These are phyloP conservation scores for Takifugu rubripes DNA, from an alignment of 2,797 vertebrate species.

Conservation along the genomic window DNA sequence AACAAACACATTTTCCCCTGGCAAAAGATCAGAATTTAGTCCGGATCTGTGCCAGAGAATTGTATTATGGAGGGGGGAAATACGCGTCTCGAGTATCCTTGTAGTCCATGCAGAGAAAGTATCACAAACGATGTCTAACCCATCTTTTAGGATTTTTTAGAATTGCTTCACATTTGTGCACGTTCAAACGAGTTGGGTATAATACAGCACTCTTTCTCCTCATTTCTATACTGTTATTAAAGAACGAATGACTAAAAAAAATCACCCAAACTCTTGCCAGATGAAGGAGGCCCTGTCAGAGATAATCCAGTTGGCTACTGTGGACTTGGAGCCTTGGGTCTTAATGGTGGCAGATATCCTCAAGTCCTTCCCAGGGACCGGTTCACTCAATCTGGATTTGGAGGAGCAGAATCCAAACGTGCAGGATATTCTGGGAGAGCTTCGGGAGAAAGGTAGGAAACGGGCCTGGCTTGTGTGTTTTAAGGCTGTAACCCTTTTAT, in stretches of 20 bases:
- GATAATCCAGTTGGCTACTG: constrained; percentile 93
- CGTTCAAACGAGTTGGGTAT: too few species aligned
- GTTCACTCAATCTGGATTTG: constrained; percentile 93
- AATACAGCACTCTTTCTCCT: too few species aligned
- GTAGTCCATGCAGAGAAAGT: too few species aligned
- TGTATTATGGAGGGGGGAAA: too few species aligned
- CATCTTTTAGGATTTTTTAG: too few species aligned
- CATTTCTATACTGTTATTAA: too few species aligned
- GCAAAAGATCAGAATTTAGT: too few species aligned
- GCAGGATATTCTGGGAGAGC: constrained; percentile 95
- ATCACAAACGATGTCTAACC: too few species aligned
- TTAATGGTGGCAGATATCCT: constrained; percentile 98
- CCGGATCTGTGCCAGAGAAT: too few species aligned
- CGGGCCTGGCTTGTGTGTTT: neutral
- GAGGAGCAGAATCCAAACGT: constrained; percentile 99
- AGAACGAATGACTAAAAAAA: too few species aligned
- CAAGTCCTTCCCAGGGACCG: constrained; percentile 97
- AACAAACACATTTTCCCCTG: too few species aligned
- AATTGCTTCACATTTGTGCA: neutral
- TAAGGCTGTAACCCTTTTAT: neutral
- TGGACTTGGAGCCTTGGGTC: constrained; percentile 98
- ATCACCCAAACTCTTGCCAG: constrained; percentile 58
- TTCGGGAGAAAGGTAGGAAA: constrained; percentile 90
- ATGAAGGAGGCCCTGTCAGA: constrained; percentile 96
- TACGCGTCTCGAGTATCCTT: too few species aligned